phyloP scores from a whole-genome alignment of 2,888 invertebrate species.

The Dolichopus griseipennis region DNA sequence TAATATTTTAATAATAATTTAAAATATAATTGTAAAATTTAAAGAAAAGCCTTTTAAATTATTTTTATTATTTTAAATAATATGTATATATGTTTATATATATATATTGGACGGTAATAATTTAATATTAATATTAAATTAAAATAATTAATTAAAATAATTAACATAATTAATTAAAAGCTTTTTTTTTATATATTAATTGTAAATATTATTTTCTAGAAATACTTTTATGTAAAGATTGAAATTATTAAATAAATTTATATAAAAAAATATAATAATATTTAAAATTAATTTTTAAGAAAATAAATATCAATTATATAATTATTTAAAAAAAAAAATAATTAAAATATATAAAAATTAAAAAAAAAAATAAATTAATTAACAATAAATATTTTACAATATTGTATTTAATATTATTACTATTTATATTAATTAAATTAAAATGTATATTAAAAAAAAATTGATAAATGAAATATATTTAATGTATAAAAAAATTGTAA shows the following conservation, averaged over 20 bases:
- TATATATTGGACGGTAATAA: not conserved
- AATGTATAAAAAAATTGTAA: no score
- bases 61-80: not conserved
- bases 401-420: not conserved
- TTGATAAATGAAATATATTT: no score
- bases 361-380: not conserved
- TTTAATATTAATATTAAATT: not conserved
- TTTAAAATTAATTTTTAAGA: not conserved
- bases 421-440: no score
- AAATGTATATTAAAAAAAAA: no score
- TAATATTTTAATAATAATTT: no score
- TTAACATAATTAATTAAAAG: not conserved
- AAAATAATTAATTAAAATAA: not conserved
- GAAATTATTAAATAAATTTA: not conserved
- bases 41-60: constrained; percentile 2
- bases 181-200: not conserved
- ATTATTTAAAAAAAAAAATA: not conserved
- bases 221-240: constrained; percentile 2
- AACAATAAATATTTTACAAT: not conserved
- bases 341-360: not conserved
- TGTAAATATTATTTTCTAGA: not conserved
- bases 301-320: not conserved
- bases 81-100: no score
- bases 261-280: not conserved
- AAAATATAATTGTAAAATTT: no score